Evolutionary conservation across 1,140 invertebrate genomes (phyloP).

Genomic region (Ceratina japonica): DNA sequence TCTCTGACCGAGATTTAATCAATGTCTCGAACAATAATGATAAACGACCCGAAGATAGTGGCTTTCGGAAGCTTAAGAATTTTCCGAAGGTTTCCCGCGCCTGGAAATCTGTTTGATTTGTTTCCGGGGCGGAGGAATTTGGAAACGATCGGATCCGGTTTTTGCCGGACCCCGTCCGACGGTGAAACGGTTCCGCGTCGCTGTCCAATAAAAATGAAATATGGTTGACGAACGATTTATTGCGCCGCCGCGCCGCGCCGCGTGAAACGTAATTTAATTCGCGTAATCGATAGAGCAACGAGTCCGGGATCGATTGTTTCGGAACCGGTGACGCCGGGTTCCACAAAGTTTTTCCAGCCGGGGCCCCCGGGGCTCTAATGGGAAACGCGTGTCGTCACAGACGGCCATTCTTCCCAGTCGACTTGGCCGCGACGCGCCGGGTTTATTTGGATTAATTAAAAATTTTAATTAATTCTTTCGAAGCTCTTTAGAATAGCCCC

Average conservation of each 20-base stretch:
- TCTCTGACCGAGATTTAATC: no score
- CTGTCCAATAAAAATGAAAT: constrained; percentile 48
- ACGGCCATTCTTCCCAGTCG: background rate
- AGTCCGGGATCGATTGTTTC: constrained; percentile 16
- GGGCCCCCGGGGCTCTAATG: background rate
- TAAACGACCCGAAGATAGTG: no score
- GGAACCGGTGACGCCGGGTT: background rate
- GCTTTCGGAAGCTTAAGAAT: no score
- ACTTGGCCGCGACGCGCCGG: background rate
- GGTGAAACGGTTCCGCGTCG: background rate
- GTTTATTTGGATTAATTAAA: constrained; percentile 31
- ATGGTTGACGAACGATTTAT: constrained; percentile 38
- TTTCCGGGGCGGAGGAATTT: constrained; percentile 4
- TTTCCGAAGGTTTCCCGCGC: background rate
- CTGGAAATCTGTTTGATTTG: background rate
- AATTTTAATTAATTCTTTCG: constrained; percentile 32
- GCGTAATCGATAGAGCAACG: constrained; percentile 30
- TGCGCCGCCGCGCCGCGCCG: background rate
- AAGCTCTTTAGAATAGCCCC: background rate
- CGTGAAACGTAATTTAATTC: constrained; percentile 36
- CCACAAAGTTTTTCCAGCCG: background rate
- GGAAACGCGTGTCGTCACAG: constrained; percentile 6
- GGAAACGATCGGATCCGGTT: background rate
- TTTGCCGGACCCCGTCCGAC: background rate
- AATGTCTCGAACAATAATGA: no score